A percentile compares a stretch with the other conserved stretches of the same genome.
Conservation (phyloP, 2,113 vertebrate species). For the Ammospiza nelsoni region DNA sequence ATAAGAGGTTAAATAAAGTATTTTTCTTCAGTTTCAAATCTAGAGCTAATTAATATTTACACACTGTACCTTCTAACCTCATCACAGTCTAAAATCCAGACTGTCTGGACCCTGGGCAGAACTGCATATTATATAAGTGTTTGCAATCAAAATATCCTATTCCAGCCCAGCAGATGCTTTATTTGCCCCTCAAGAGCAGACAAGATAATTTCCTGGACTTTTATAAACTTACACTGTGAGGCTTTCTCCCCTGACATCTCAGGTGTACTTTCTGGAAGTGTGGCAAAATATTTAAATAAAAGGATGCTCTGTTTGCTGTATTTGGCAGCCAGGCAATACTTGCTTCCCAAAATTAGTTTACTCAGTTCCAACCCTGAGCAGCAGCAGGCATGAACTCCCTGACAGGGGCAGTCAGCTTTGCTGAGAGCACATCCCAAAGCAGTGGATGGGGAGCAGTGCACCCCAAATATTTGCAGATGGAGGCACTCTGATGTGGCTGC, state of each 20-base stretch:
- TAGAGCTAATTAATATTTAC: background rate
- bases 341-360: background rate
- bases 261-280: background rate
- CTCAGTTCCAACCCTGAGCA: background rate
- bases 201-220: background rate
- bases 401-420: background rate
- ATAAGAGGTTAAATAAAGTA: background rate
- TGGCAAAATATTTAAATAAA: background rate
- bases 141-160: background rate
- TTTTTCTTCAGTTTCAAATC: background rate
- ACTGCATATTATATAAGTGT: background rate
- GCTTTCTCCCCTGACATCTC: background rate
- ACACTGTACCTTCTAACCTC: background rate
- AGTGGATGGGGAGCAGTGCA: background rate
- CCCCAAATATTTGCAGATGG: too few relatives aligned
- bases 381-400: background rate
- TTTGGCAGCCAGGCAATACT: background rate
- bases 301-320: background rate
- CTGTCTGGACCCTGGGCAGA: background rate
- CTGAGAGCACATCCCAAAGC: background rate
- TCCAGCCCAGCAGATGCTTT: background rate
- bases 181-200: background rate
- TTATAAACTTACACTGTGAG: background rate
- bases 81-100: background rate
- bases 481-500: background rate